These are phyloP conservation scores for Petrocephalus sullivani DNA, from an alignment of 2,797 vertebrate species.

Conservation along the genomic window DNA sequence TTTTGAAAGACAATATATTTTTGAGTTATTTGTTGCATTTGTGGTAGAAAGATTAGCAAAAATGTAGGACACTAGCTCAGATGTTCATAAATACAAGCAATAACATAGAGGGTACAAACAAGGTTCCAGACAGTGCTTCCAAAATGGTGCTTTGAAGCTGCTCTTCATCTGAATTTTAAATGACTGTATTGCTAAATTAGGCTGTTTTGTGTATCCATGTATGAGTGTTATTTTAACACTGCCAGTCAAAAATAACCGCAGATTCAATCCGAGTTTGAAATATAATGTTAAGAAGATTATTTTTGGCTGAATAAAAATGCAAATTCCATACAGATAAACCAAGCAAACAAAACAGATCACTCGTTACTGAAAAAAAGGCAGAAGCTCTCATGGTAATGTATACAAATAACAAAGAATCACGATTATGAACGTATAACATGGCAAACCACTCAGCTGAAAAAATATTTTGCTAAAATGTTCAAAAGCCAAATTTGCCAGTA, in stretches of 20 bases:
- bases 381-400: not conserved
- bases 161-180: constrained; percentile 13
- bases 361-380: not conserved
- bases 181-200: constrained; percentile 6
- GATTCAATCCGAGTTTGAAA: not conserved
- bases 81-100: not conserved
- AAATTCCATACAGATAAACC: not conserved
- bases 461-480: not conserved
- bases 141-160: not conserved
- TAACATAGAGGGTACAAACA: not conserved
- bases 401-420: not conserved
- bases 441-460: not conserved
- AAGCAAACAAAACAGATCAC: not conserved
- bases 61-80: not conserved
- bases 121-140: not conserved
- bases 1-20: not conserved
- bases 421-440: not conserved
- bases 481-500: not conserved
- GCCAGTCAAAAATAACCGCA: not conserved
- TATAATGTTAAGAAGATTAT: not conserved
- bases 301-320: not conserved
- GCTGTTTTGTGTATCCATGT: not conserved
- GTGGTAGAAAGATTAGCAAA: not conserved
- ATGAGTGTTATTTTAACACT: not conserved
- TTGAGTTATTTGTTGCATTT: not conserved